Percentiles rank a stretch among this genome's conserved stretches.
Evolutionary conservation across 2,888 invertebrate species (phyloP).

Genomic region (Eupeodes latifasciatus): DNA sequence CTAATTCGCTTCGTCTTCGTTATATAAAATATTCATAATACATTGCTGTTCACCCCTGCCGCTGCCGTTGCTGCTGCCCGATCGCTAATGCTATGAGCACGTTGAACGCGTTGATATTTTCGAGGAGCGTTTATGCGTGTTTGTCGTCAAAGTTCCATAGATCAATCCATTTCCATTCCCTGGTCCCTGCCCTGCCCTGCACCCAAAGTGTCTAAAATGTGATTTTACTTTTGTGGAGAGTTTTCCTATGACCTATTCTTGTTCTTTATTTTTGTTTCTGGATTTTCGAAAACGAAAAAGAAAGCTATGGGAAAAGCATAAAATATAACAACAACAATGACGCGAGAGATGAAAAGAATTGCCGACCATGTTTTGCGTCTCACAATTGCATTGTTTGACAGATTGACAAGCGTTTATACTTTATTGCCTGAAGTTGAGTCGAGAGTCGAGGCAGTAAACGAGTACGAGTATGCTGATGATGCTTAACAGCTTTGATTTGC

Average conservation of each 20-base stretch:
- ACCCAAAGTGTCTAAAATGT: conserved; percentile 60
- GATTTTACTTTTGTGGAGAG: conserved; percentile 31
- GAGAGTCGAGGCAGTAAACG: neutral
- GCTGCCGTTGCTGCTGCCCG: neutral
- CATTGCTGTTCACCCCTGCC: conserved; percentile 5
- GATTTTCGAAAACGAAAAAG: conserved; percentile 45
- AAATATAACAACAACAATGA: conserved; percentile 23
- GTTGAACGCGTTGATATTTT: conserved; percentile 18
- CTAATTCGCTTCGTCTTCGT: conserved; percentile 58
- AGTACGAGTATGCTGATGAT: neutral
- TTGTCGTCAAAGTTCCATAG: conserved; percentile 46
- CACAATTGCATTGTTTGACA: conserved; percentile 74
- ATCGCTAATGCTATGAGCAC: too few relatives aligned
- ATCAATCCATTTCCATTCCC: conserved; percentile 66
- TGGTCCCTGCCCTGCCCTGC: conserved; percentile 20
- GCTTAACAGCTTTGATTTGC: conserved; percentile 33
- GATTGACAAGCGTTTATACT: conserved; percentile 75
- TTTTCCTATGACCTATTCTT: conserved; percentile 32
- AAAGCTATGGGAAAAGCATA: conserved; percentile 27
- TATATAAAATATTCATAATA: conserved; percentile 63
- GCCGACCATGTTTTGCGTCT: conserved; percentile 65
- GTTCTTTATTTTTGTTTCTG: neutral
- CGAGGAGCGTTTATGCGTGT: conserved; percentile 37
- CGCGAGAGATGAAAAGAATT: conserved; percentile 67
- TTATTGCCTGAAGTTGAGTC: conserved; percentile 53